phyloP scores from a whole-genome alignment of 1,140 invertebrate genomes.

The Kradibia gibbosae region DNA sequence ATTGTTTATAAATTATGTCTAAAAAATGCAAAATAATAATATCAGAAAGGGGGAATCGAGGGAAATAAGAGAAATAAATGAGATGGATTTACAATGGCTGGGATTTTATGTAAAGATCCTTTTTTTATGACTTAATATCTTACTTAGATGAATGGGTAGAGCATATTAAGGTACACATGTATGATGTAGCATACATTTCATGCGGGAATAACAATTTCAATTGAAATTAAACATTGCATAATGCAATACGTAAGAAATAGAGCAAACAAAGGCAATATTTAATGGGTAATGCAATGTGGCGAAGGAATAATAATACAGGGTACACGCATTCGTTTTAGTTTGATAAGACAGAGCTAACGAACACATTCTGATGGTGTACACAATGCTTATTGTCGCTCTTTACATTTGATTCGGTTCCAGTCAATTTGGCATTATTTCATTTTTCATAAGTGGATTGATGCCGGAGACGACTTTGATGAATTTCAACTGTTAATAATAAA shows the following conservation, averaged over 20 bases:
- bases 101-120: background rate
- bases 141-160: background rate
- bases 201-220: background rate
- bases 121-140: background rate
- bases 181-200: background rate
- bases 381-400: constrained; percentile 1
- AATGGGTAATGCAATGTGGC: background rate
- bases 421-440: background rate
- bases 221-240: constrained; percentile 1
- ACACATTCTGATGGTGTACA: background rate
- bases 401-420: constrained; percentile 1
- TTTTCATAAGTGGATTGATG: constrained; percentile 3
- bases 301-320: background rate
- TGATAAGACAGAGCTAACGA: constrained; percentile 11
- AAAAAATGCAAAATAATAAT: background rate
- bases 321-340: constrained; percentile 16
- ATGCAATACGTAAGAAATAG: background rate
- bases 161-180: background rate
- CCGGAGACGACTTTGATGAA: background rate
- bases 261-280: background rate
- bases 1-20: too few relatives aligned
- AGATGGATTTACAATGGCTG: too few relatives aligned
- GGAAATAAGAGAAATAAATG: background rate
- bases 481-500: background rate
- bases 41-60: background rate